phyloP scores from a whole-genome alignment of 2,113 vertebrate genomes.

The Forbesichthys papilliferus region DNA sequence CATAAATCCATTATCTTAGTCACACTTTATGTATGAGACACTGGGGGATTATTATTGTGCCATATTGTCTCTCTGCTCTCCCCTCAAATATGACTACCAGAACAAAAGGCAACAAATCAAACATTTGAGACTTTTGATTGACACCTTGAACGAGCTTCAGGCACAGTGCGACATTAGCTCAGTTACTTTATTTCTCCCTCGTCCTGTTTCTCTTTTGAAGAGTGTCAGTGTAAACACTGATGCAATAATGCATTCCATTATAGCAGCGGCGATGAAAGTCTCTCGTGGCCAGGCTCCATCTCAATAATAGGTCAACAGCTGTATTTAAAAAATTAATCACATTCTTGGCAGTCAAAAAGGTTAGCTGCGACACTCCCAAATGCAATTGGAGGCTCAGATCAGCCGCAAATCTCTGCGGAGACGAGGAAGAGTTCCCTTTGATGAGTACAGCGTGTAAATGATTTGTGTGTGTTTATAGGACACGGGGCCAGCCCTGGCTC shows the following conservation, averaged over 20 bases:
- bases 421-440: slow-evolving; percentile 76
- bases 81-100: slow-evolving; percentile 64
- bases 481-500: slow-evolving; percentile 70
- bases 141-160: slow-evolving; percentile 60
- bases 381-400: slow-evolving; percentile 74
- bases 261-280: slow-evolving; percentile 63
- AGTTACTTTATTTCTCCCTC: slow-evolving; percentile 73
- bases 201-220: slow-evolving; percentile 76
- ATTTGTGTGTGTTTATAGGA: slow-evolving; percentile 81
- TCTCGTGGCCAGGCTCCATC: slow-evolving; percentile 70
- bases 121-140: slow-evolving; percentile 69
- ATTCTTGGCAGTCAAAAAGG: slow-evolving; percentile 81
- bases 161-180: slow-evolving; percentile 68
- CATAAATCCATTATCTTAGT: slow-evolving; percentile 78
- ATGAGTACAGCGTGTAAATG: slow-evolving; percentile 83
- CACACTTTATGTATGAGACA: slow-evolving; percentile 79
- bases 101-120: slow-evolving; percentile 68
- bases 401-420: slow-evolving; percentile 71
- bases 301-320: slow-evolving; percentile 86
- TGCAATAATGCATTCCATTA: slow-evolving; percentile 79
- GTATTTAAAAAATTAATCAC: slow-evolving; percentile 84
- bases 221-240: slow-evolving; percentile 79
- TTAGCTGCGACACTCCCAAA: slow-evolving; percentile 71
- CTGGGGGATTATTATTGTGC: slow-evolving; percentile 73
- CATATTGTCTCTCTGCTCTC: slow-evolving; percentile 73